These are phyloP conservation scores for Galeopsomyia nigrocyanea DNA, from an alignment of 2,888 invertebrate species.

Conservation along the genomic window DNA sequence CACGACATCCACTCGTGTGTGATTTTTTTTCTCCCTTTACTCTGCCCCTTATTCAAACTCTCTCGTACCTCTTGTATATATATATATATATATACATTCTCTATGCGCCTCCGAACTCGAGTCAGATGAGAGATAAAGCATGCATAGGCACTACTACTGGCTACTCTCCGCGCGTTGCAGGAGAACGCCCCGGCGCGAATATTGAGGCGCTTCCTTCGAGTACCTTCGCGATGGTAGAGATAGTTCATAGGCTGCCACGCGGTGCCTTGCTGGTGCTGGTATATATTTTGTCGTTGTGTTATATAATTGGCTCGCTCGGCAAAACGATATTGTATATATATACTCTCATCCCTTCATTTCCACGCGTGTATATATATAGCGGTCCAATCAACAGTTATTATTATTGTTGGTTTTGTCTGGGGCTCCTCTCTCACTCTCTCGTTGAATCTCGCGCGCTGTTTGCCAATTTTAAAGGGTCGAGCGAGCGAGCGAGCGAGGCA, in stretches of 20 bases:
- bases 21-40: background rate
- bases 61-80: background rate
- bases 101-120: background rate
- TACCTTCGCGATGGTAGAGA: constrained; percentile 46
- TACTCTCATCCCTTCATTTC: background rate
- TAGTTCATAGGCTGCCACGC: constrained; percentile 37
- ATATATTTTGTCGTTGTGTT: constrained; percentile 26
- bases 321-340: constrained; percentile 26
- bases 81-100: no score
- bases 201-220: constrained; percentile 29
- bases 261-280: background rate
- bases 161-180: constrained; percentile 45
- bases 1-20: background rate
- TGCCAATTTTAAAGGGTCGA: constrained; percentile 41
- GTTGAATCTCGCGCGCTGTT: constrained; percentile 20
- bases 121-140: constrained; percentile 46
- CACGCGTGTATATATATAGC: background rate
- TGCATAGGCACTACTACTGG: constrained; percentile 41
- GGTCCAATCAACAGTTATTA: constrained; percentile 37
- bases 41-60: constrained; percentile 3
- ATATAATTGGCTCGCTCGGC: constrained; percentile 48
- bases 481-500: background rate
- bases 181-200: constrained; percentile 27
- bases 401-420: constrained; percentile 41
- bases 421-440: background rate